Evolutionary conservation across 2,888 invertebrate genomes (phyloP).

Genomic region (Mycalesis mineus): DNA sequence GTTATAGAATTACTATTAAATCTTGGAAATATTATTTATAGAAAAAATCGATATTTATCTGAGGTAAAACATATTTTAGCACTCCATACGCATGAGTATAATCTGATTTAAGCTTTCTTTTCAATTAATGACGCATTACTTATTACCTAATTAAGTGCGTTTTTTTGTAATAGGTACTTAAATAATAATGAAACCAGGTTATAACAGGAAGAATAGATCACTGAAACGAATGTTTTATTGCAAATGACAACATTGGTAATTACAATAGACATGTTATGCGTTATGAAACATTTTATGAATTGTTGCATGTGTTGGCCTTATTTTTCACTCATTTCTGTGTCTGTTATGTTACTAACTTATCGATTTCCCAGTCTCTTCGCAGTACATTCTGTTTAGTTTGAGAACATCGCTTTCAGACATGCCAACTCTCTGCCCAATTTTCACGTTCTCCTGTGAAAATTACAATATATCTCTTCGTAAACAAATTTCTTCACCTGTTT

Average conservation of each 20-base stretch:
- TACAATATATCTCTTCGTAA: background rate
- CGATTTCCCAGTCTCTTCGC: constrained; percentile 37
- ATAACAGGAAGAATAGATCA: constrained; percentile 15
- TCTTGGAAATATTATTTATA: too few relatives aligned
- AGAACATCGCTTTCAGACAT: constrained; percentile 59
- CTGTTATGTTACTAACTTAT: constrained; percentile 20
- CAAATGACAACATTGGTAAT: constrained; percentile 9
- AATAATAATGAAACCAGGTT: background rate
- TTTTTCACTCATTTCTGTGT: constrained; percentile 3
- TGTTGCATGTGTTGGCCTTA: background rate
- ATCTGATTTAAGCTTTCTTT: too few relatives aligned
- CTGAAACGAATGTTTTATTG: constrained; percentile 15
- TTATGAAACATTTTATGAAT: constrained; percentile 2
- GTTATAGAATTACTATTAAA: too few relatives aligned
- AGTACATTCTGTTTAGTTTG: constrained; percentile 68
- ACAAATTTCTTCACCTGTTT: background rate
- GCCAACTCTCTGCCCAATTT: constrained; percentile 61
- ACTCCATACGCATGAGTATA: too few relatives aligned
- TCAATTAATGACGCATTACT: too few relatives aligned
- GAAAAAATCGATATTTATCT: too few relatives aligned
- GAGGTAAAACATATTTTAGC: too few relatives aligned
- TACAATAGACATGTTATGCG: background rate
- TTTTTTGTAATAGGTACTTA: background rate
- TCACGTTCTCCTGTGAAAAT: constrained; percentile 51
- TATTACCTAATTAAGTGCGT: too few relatives aligned